Percentiles rank a stretch among this genome's conserved stretches.
Conservation (phyloP, 2,113 vertebrate genomes). For the Podocnemis expansa region DNA sequence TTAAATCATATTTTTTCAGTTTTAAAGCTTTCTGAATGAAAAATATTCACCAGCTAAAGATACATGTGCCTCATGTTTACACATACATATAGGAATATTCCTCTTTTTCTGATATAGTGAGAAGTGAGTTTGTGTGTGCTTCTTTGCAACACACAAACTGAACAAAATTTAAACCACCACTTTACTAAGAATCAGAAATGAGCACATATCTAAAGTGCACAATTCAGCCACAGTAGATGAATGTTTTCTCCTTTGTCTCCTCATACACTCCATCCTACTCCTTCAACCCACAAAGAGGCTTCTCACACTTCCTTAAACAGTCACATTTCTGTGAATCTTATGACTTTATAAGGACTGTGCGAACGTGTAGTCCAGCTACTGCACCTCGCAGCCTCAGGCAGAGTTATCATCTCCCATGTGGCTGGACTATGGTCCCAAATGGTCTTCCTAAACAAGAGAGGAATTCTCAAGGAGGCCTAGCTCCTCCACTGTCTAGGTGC, state of each 20-base stretch:
- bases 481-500: not conserved
- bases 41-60: not conserved
- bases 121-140: not conserved
- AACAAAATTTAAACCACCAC: not conserved
- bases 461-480: rapidly evolving
- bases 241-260: not conserved
- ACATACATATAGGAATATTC: not conserved
- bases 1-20: not conserved
- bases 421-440: rapidly evolving
- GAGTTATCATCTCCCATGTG: not conserved
- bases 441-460: not conserved
- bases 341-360: not conserved
- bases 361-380: not conserved
- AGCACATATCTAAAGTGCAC: not conserved
- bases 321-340: not conserved
- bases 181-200: not conserved
- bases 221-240: not conserved
- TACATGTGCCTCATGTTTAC: not conserved
- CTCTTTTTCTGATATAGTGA: not conserved
- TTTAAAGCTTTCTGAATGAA: not conserved
- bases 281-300: not conserved
- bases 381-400: not conserved
- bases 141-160: not conserved
- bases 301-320: not conserved
- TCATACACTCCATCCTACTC: not conserved